Evolutionary conservation across 2,888 invertebrate species (phyloP).

Genomic region (Mechanitis mazaeus): DNA sequence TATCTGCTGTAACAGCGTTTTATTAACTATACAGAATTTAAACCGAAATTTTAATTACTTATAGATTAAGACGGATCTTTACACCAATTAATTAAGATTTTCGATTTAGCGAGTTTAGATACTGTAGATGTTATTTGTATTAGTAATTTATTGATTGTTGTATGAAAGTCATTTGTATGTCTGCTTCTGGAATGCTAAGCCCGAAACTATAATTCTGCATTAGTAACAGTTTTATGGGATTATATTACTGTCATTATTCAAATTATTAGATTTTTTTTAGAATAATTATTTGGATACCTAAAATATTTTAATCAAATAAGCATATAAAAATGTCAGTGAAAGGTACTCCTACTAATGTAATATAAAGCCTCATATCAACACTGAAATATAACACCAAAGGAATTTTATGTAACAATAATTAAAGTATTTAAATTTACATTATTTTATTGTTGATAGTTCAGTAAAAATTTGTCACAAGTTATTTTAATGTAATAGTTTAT

Average conservation of each 20-base stretch:
- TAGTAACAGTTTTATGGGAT: too few species aligned
- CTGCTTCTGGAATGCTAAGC: slow-evolving; percentile 30
- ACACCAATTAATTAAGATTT: slow-evolving; percentile 74
- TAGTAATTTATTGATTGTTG: slow-evolving; percentile 47
- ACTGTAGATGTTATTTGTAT: slow-evolving; percentile 63
- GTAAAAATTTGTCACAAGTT: background rate
- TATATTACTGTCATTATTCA: too few species aligned
- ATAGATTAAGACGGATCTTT: slow-evolving; percentile 70
- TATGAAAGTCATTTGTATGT: slow-evolving; percentile 36
- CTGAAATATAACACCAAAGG: slow-evolving; percentile 2
- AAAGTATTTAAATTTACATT: background rate
- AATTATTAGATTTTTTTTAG: too few species aligned
- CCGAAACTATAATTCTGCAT: slow-evolving; percentile 11
- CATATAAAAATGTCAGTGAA: background rate
- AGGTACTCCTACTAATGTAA: background rate
- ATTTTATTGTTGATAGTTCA: slow-evolving; percentile 3
- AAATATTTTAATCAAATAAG: background rate
- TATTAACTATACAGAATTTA: slow-evolving; percentile 22
- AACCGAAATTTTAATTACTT: slow-evolving; percentile 32
- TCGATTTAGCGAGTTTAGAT: slow-evolving; percentile 61
- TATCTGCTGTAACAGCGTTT: slow-evolving; percentile 18
- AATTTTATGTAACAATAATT: slow-evolving; percentile 6
- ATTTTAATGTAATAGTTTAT: slow-evolving; percentile 2
- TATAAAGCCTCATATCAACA: slow-evolving; percentile 1
- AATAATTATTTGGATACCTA: background rate